Percentiles rank a stretch among this genome's conserved stretches.
Evolutionary conservation across 2,888 invertebrate genomes (phyloP).

Genomic region (Elysia crispata): DNA sequence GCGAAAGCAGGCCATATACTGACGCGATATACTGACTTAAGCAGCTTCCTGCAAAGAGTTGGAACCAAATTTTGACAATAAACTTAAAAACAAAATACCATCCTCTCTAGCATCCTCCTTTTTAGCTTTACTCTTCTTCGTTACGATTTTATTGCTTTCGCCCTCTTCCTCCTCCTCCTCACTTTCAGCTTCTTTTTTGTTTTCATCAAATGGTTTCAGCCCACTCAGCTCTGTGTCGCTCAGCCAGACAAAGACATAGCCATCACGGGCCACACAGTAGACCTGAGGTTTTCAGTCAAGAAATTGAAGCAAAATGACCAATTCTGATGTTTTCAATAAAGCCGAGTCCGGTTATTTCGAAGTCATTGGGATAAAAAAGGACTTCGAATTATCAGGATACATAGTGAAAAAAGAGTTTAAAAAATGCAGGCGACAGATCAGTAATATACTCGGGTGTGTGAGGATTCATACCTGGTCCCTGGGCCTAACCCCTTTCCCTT

Average conservation of each 20-base stretch:
- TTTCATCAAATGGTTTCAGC: conserved; percentile 79
- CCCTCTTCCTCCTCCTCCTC: conserved; percentile 55
- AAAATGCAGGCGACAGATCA: too few species aligned
- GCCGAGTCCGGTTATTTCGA: too few species aligned
- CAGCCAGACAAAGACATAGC: conserved; percentile 91
- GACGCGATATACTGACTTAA: too few species aligned
- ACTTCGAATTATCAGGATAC: too few species aligned
- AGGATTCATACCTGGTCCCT: too few species aligned
- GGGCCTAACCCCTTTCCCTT: too few species aligned
- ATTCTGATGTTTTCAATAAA: too few species aligned
- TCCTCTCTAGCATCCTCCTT: conserved; percentile 36
- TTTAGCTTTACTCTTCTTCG: conserved; percentile 56
- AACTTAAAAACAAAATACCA: not conserved
- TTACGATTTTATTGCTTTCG: conserved; percentile 70
- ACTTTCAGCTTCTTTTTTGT: conserved; percentile 74
- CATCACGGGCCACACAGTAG: conserved; percentile 82
- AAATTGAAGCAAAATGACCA: too few species aligned
- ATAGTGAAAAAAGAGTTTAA: too few species aligned
- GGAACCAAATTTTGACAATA: not conserved
- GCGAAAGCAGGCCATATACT: too few species aligned
- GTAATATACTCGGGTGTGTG: too few species aligned
- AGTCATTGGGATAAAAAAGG: too few species aligned
- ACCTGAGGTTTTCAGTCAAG: conserved; percentile 58
- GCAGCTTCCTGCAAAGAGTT: not conserved
- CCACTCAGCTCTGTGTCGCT: conserved; percentile 86